Percentiles rank a stretch among this genome's conserved stretches.
These are phyloP conservation scores for Prunella himalayana DNA, from an alignment of 2,113 vertebrate species.

Conservation along the genomic window DNA sequence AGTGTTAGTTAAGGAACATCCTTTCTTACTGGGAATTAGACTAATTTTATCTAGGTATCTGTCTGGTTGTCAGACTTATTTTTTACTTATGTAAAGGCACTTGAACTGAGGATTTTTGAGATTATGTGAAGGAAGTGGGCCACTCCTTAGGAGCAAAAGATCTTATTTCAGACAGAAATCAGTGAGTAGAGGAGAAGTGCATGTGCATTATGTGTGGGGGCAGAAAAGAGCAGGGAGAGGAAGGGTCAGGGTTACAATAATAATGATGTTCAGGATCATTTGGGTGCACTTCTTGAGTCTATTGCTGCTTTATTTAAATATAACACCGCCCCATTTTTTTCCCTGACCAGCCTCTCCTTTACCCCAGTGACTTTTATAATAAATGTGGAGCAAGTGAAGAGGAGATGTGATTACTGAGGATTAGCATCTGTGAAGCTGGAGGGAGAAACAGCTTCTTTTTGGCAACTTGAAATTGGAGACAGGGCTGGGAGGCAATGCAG, in stretches of 20 bases:
- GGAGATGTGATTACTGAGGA: neutral
- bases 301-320: neutral
- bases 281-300: neutral
- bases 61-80: neutral
- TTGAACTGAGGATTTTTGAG: neutral
- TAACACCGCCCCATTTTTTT: fast-evolving
- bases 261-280: neutral
- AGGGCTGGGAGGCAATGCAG: neutral
- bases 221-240: neutral
- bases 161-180: neutral
- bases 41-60: neutral
- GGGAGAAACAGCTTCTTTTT: neutral
- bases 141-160: neutral
- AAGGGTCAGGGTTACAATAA: neutral
- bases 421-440: neutral
- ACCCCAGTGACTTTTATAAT: neutral
- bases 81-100: neutral
- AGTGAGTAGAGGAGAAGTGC: neutral
- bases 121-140: neutral
- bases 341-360: neutral
- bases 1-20: neutral
- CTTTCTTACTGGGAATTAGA: neutral
- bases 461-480: neutral
- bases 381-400: neutral
- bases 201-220: neutral